Evolutionary conservation across 2,888 invertebrate species (phyloP).

Genomic region (Cantharis nigra): DNA sequence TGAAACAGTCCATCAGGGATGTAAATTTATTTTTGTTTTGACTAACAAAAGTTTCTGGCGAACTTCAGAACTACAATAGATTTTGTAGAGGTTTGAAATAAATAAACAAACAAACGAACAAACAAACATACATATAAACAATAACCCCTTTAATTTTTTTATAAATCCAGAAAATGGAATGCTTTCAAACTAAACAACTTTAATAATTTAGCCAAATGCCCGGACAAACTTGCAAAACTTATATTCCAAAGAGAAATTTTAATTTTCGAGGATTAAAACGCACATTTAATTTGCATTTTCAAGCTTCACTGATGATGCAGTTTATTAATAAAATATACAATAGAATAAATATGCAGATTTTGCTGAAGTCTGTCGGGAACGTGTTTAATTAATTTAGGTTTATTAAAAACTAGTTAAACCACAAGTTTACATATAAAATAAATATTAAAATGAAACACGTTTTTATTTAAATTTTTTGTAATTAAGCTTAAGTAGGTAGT

Average conservation of each 20-base stretch:
- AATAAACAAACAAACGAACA: background rate
- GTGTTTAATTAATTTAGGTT: background rate
- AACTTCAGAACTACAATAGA: background rate
- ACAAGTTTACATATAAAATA: background rate
- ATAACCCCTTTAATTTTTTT: background rate
- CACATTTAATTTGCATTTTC: background rate
- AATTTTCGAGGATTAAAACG: background rate
- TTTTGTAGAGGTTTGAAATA: background rate
- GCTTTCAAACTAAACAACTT: background rate
- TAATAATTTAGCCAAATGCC: background rate
- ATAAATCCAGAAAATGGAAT: background rate
- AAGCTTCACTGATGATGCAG: background rate
- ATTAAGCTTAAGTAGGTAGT: background rate
- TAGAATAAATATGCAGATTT: background rate
- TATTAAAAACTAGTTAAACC: background rate
- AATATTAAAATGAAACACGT: background rate
- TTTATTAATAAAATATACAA: background rate
- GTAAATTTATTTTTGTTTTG: background rate
- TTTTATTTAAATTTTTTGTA: background rate
- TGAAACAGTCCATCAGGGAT: background rate
- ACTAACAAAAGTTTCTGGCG: background rate
- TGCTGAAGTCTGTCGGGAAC: background rate
- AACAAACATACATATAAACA: background rate
- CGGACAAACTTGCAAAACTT: background rate
- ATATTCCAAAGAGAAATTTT: background rate